A percentile compares a stretch with the other conserved stretches of the same genome.
Conservation (phyloP, 2,888 invertebrate species). For the Hyposoter didymator region DNA sequence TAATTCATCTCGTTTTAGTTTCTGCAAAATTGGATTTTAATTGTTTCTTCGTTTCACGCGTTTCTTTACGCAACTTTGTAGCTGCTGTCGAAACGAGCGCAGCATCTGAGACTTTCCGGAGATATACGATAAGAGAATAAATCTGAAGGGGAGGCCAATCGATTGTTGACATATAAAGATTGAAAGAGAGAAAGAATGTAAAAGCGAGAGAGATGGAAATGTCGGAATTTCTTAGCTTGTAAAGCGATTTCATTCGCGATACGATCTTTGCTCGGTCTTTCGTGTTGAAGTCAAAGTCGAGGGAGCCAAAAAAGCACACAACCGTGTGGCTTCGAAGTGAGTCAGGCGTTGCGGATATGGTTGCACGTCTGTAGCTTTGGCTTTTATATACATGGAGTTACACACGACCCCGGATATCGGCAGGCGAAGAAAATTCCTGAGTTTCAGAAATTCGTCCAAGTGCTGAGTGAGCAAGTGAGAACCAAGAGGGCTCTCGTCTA, state of each 20-base stretch:
- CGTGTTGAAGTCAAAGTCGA: slow-evolving; percentile 53
- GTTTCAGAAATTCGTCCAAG: slow-evolving; percentile 66
- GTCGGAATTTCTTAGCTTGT: slow-evolving; percentile 54
- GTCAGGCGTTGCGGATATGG: slow-evolving; percentile 44
- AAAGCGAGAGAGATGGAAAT: slow-evolving; percentile 40
- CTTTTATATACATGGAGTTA: neutral
- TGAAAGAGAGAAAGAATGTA: slow-evolving; percentile 13
- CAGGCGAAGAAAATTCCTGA: slow-evolving; percentile 58
- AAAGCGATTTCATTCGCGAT: slow-evolving; percentile 61
- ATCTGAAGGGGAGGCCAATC: slow-evolving; percentile 22
- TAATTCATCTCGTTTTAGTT: neutral
- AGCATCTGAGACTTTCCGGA: slow-evolving; percentile 21
- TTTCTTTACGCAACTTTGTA: slow-evolving; percentile 25
- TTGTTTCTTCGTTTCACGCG: neutral
- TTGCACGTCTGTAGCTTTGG: slow-evolving; percentile 16
- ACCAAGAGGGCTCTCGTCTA: slow-evolving; percentile 17
- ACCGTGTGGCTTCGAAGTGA: slow-evolving; percentile 44
- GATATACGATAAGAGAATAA: slow-evolving; percentile 39
- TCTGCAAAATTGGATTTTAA: neutral
- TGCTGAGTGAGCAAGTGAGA: slow-evolving; percentile 63
- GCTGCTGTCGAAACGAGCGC: slow-evolving; percentile 2
- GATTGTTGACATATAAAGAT: slow-evolving; percentile 47
- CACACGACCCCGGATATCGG: neutral
- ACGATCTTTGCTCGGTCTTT: slow-evolving; percentile 44
- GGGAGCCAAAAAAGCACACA: slow-evolving; percentile 53